Evolutionary conservation across 2,113 vertebrate species (phyloP), one percentile per base, ranked within the genome.

Genomic region (Cryptotis parvus): DNA sequence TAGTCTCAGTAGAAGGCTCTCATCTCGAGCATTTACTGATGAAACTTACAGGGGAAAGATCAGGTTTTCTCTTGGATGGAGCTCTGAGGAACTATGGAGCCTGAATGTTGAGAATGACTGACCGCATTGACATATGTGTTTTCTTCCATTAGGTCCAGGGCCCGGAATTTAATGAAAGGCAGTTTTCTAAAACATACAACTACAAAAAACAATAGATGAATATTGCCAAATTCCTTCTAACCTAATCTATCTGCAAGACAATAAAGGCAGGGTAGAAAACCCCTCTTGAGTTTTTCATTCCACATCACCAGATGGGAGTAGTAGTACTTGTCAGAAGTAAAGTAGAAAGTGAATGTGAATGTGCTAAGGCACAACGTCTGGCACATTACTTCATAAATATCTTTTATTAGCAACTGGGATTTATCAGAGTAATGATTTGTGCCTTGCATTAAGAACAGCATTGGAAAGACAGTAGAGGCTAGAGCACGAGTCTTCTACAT

Each of bases 351-450:
- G 3, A 75, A 33, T n/a, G 52, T 70, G 80, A 61, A 6, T 90
- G 31, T 91, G 14, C n/a, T n/a, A n/a, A n/a, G 49, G 45, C 58
- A 41, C 20, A 33, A 20, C 76, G 68, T 72, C 41, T 79, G 35
- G 22, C 6, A 27, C 35, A 39, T 22, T 72, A 20, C 69, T 24
- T 39, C 14, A 72, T 37, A 72, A 24, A 41, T 41, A 39, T 24
- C 39, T n/a, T 90, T 83, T 94, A 69, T 91, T 52, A 90, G 73
- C 35, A 83, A 12, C 41, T 63, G 69, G 27, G 39, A 61, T 84
- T 74, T 63, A 37, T 84, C 22, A 63, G 39, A 89, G n/a, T 52
- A 75, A 58, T 63, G 78, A 75, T 22, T 24, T 49, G 39, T 3
- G 10, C 45, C 49, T 89, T 89, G 75, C 35, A 68, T 80, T 58